phyloP scores from a whole-genome alignment of 1,140 invertebrate species.

The Diabrotica undecimpunctata region DNA sequence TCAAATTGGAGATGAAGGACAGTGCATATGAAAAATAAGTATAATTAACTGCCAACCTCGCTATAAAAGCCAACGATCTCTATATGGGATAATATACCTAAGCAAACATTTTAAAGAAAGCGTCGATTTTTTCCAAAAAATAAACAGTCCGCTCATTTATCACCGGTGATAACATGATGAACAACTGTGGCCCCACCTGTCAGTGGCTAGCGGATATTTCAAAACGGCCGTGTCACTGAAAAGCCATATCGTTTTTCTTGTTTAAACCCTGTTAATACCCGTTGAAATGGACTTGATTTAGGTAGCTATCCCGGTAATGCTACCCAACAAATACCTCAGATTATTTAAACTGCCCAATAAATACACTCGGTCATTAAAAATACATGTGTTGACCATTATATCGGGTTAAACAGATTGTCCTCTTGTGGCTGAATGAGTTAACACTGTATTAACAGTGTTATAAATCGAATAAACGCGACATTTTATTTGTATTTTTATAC shows the following conservation, averaged over 20 bases:
- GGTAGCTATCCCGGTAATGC: conserved; percentile 2
- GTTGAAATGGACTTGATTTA: conserved; percentile 16
- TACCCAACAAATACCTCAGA: conserved; percentile 16
- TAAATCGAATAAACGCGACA: background rate
- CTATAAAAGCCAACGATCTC: too few species aligned
- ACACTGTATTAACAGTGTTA: conserved; percentile 8
- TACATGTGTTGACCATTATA: conserved; percentile 19
- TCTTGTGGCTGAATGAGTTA: conserved; percentile 13
- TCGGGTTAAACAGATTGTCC: conserved; percentile 13
- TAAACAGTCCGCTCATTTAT: too few species aligned
- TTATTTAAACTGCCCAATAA: conserved; percentile 20
- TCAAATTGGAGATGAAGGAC: too few species aligned
- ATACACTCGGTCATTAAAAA: conserved; percentile 18
- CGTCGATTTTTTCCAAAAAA: too few species aligned
- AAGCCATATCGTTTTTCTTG: conserved; percentile 18
- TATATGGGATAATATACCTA: too few species aligned
- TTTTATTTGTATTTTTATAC: too few species aligned
- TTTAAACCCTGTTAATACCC: conserved; percentile 12
- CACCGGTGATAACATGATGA: background rate
- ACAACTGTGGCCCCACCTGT: background rate
- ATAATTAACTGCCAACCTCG: too few species aligned
- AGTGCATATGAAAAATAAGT: too few species aligned
- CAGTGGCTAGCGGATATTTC: conserved; percentile 4
- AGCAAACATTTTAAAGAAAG: too few species aligned
- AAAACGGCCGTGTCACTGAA: background rate